phyloP scores from a whole-genome alignment of 2,797 vertebrate species.

The Siniperca undulata region DNA sequence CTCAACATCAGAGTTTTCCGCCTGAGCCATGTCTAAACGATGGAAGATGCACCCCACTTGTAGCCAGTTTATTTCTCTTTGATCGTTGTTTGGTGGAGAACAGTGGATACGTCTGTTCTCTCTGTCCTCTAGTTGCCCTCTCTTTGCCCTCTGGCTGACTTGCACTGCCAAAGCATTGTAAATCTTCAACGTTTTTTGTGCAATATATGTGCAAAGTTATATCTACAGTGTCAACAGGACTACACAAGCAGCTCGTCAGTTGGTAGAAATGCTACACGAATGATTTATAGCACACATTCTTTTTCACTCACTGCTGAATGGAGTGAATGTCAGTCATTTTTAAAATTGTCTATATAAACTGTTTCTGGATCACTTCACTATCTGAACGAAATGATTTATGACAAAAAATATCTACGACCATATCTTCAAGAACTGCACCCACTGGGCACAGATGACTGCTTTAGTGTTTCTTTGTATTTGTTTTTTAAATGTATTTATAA shows the following conservation, averaged over 20 bases:
- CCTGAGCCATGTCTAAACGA: slow-evolving; percentile 25
- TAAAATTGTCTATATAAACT: slow-evolving; percentile 3
- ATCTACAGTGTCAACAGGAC: neutral
- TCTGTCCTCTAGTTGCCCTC: slow-evolving; percentile 27
- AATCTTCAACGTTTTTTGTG: neutral
- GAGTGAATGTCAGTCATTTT: slow-evolving; percentile 25
- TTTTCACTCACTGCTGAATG: slow-evolving; percentile 6
- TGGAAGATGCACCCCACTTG: slow-evolving; percentile 13
- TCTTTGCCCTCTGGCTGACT: slow-evolving; percentile 19
- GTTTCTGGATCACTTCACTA: slow-evolving; percentile 15
- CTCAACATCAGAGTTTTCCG: slow-evolving; percentile 45
- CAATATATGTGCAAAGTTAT: neutral
- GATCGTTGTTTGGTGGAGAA: slow-evolving; percentile 28
- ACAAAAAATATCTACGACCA: slow-evolving; percentile 15
- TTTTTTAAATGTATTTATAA: slow-evolving; percentile 30
- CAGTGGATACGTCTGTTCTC: slow-evolving; percentile 15
- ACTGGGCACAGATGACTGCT: slow-evolving; percentile 17
- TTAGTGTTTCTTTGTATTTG: slow-evolving; percentile 16
- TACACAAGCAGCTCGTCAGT: neutral
- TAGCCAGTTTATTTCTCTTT: slow-evolving; percentile 39
- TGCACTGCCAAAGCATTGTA: slow-evolving; percentile 11
- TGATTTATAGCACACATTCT: slow-evolving; percentile 16
- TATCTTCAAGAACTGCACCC: slow-evolving; percentile 22
- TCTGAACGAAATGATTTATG: slow-evolving; percentile 21
- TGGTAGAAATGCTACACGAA: slow-evolving; percentile 17